These are phyloP conservation scores for Eupeodes luniger DNA, from an alignment of 2,888 invertebrate species.

Conservation along the genomic window DNA sequence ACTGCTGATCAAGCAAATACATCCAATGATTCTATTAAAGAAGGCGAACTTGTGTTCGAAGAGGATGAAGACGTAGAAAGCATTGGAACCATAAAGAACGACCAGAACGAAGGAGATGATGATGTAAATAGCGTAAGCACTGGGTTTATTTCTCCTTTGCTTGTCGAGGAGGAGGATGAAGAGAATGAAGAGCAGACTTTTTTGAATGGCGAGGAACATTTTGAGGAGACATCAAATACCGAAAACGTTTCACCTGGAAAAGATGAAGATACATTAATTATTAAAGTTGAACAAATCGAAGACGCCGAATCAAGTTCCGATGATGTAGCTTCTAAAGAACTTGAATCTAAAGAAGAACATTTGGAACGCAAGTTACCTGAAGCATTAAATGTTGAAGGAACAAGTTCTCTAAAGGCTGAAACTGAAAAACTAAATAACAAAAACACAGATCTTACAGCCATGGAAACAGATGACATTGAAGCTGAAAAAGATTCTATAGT, in stretches of 20 bases:
- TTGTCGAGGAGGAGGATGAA: conserved; percentile 77
- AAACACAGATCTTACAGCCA: not conserved
- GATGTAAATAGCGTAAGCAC: conserved; percentile 77
- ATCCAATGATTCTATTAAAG: conserved; percentile 78
- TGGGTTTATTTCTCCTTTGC: conserved; percentile 76
- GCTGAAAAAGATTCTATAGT: conserved; percentile 12
- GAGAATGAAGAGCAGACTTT: conserved; percentile 51
- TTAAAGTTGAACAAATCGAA: conserved; percentile 40
- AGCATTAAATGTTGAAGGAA: not conserved
- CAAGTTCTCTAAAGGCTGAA: not conserved
- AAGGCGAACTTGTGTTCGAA: conserved; percentile 79
- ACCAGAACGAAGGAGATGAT: conserved; percentile 64
- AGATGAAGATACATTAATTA: not conserved
- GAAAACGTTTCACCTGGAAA: conserved; percentile 77
- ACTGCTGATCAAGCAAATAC: conserved; percentile 45
- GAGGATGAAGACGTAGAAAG: conserved; percentile 78
- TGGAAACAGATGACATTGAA: not conserved
- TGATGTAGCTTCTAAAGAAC: not conserved
- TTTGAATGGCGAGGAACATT: conserved; percentile 77
- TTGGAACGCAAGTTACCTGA: not conserved
- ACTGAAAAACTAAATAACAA: not conserved
- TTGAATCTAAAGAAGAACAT: not conserved
- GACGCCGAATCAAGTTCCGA: not conserved
- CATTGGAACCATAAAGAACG: conserved; percentile 61
- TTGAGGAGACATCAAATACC: conserved; percentile 77